Base-by-base conservation (phyloP, 2,113 vertebrate genomes). In the Globicephala melas region DNA sequence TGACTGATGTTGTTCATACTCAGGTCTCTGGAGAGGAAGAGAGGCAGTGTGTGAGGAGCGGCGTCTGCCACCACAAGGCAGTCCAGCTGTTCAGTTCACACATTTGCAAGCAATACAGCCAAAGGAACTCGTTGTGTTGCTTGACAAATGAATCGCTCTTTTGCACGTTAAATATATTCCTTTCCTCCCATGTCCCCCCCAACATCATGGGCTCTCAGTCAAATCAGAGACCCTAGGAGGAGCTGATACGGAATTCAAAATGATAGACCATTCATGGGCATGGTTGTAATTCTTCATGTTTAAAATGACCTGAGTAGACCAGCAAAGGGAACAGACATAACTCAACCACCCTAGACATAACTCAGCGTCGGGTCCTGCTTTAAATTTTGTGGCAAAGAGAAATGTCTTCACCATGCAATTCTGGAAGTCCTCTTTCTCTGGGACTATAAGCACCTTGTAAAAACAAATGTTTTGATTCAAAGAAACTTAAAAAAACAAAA, bases 1-100 rank as follows among this genome's bases (percentile, higher is more conserved):
- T 98, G 98, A 73, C 99, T 99, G 96, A 99, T 99, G 98, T 99
- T 99, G 98, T 99, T 99, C 99, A 99, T 99, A 96, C 99, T 99
- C 98, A 99, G 99, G 98, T 99, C 99, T 67, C 99, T 99, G 99
- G 96, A 97, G 97, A 97, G 96, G 97, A 98, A 98, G 98, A 98
- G 88, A 99, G 98, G 98, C 95, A 98, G 97, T 89, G 47, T 89
- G 97, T 99, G 98, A 98, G 97, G 77, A 97, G 90, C 0, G 5
- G 95, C n/a, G 84, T 81, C 21, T 10, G 87, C 97, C 96, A 97
- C 97, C 97, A 95, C 94, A 89, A 95, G 94, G 97, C 97, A 82
- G 97, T 98, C 97, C 98, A 98, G 98, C 98, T 98, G 98, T 96
- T 98, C 97, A 96, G 86, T 98, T 98, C 96, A 97, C 97, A 98